Base-by-base conservation (phyloP, 2,888 invertebrate species). In the Chrysotoxum bicinctum region DNA sequence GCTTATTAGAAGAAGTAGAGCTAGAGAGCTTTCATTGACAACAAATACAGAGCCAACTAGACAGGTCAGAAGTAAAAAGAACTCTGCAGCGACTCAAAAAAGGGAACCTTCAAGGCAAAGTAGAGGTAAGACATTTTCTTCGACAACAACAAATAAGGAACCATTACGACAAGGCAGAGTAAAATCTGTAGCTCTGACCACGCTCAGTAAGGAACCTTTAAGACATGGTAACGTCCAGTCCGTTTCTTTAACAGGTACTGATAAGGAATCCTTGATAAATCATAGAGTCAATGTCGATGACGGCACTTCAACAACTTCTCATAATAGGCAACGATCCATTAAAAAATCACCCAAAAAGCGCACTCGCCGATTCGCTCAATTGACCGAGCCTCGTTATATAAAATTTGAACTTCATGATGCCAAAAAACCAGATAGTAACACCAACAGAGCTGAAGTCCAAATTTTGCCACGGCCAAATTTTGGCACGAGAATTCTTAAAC, bases 401-500 rank as follows among this genome's bases (percentile, higher is more conserved):
- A 90, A 90, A 80, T 92, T 92, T 69, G 91, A 92, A 78, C n/a
- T 92, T 30, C 77, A 89, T 0, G 92, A 92, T 87, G 92, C 91
- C 12, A 91, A 90, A 77, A 87, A 88, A 12, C 88, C 90, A 0
- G 87, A 89, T 58, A 81, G 10, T 19, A 54, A 87, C 40, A 37
- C 26, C 1, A n/a, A n/a, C n/a, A 76, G 19, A 19, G 9, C n/a
- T 16, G 64, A 45, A 45, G 30, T 45, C 0, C 64, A 64, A 19
- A 30, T 64, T 16, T 10, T 64, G 7, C 43, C 40, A 6, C 62
- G 58, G 0, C 58, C 12, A 58, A 10, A 0, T 21, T 58, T 5
- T n/a, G 58, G 58, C 3, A 1, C 14, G 10, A 58, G 21, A 58
- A 58, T 58, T 37, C n/a, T 3, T 8, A 62, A 26, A 16, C 26